Percentiles rank a stretch among this genome's conserved stretches.
These are phyloP conservation scores for Holacanthella duospinosa DNA, from an alignment of 2,888 invertebrate species.

Conservation along the genomic window DNA sequence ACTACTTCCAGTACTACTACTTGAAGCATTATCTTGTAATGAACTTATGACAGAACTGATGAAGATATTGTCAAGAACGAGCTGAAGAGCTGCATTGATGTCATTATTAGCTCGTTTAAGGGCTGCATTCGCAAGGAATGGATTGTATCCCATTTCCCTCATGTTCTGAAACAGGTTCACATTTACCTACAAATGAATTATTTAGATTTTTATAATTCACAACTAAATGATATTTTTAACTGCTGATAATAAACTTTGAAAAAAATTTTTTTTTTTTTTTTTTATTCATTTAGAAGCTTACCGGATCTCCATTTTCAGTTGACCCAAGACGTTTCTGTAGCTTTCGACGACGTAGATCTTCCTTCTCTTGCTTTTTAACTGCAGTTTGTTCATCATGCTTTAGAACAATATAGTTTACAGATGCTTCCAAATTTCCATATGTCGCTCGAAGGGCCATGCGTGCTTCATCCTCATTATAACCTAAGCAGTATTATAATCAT, in stretches of 20 bases:
- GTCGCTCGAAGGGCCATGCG: constrained; percentile 57
- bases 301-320: constrained; percentile 28
- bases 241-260: background rate
- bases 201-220: no score
- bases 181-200: no score
- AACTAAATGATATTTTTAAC: background rate
- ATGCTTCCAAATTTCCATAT: constrained; percentile 50
- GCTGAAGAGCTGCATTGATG: constrained; percentile 54
- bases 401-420: constrained; percentile 56
- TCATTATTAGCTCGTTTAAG: constrained; percentile 58
- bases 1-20: background rate
- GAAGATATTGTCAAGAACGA: constrained; percentile 47
- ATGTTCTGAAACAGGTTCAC: constrained; percentile 41
- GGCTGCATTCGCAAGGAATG: constrained; percentile 51
- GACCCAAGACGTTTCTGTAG: constrained; percentile 30
- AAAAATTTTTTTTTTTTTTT: background rate
- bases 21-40: background rate
- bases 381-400: constrained; percentile 46
- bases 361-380: constrained; percentile 45
- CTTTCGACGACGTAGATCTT: constrained; percentile 37
- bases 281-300: constrained; percentile 13
- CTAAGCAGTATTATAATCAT: no score
- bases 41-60: constrained; percentile 10
- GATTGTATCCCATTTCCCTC: constrained; percentile 58
- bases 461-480: constrained; percentile 57